A percentile compares a stretch with the other conserved stretches of the same genome.
Evolutionary conservation across 2,797 vertebrate species (phyloP).

Genomic region (Myotis planiceps): DNA sequence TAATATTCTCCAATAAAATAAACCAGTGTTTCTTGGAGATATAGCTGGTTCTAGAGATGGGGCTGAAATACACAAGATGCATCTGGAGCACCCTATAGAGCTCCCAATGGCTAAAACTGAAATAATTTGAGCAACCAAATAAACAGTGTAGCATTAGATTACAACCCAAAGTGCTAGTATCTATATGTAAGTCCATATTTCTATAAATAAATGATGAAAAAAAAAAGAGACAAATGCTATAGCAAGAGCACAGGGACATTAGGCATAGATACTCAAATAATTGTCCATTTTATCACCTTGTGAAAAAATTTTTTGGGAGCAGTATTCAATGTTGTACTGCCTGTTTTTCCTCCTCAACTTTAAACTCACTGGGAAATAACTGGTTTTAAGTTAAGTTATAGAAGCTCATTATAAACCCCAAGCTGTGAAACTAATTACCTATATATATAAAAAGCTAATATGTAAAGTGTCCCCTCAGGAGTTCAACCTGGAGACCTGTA

Average conservation of each 20-base stretch:
- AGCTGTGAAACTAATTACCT: background rate
- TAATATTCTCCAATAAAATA: background rate
- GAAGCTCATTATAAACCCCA: background rate
- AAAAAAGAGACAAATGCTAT: background rate
- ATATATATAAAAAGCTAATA: no score
- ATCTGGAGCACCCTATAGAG: background rate
- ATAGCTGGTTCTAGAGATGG: background rate
- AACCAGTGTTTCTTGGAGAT: background rate
- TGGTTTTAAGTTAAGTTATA: background rate
- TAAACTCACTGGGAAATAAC: background rate
- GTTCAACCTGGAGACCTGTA: no score
- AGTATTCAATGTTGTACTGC: background rate
- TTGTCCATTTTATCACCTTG: background rate
- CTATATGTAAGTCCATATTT: background rate
- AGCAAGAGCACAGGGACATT: background rate
- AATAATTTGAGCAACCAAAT: background rate
- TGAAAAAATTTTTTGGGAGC: background rate
- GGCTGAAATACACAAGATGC: background rate
- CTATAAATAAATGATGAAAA: background rate
- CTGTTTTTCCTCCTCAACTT: background rate
- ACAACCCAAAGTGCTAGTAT: slow-evolving; percentile 1
- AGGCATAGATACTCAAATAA: background rate
- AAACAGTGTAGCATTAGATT: background rate
- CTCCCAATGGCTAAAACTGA: background rate
- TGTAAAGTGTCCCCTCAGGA: no score